Percentiles rank a stretch among this genome's conserved stretches.
Evolutionary conservation across 2,888 invertebrate species (phyloP).

Genomic region (Nudaria mundana): DNA sequence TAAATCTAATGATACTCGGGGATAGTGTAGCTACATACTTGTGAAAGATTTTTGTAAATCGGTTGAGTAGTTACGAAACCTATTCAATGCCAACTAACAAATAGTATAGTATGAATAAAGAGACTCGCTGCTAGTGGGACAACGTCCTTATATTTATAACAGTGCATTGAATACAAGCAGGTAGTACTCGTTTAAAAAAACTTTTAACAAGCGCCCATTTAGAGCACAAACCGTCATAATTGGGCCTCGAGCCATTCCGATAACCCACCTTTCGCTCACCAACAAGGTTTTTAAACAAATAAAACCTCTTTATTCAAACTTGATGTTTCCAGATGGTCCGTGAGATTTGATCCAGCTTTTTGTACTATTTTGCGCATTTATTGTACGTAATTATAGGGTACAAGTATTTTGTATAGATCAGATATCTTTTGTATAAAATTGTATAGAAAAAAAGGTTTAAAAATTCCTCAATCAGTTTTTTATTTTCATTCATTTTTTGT

Average conservation of each 20-base stretch:
- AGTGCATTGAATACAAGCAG: slow-evolving; percentile 11
- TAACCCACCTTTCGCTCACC: slow-evolving; percentile 13
- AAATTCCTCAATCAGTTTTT: too few species aligned
- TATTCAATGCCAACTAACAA: background rate
- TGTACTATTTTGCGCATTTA: slow-evolving; percentile 47
- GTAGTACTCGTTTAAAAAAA: slow-evolving; percentile 22
- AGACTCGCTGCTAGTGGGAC: background rate
- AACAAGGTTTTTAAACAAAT: slow-evolving; percentile 23
- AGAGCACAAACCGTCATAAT: slow-evolving; percentile 42
- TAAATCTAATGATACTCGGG: too few species aligned
- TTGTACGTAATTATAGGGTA: slow-evolving; percentile 63
- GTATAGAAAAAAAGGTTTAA: slow-evolving; percentile 31
- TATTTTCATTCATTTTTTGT: slow-evolving; percentile 1
- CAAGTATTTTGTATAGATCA: slow-evolving; percentile 15
- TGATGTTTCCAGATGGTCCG: slow-evolving; percentile 19
- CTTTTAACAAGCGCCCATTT: slow-evolving; percentile 39
- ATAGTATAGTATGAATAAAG: background rate
- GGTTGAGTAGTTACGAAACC: too few species aligned
- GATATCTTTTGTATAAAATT: slow-evolving; percentile 27
- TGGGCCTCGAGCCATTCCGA: slow-evolving; percentile 30
- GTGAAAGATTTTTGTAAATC: too few species aligned
- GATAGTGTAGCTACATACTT: too few species aligned
- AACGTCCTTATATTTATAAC: slow-evolving; percentile 3
- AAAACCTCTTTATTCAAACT: slow-evolving; percentile 20
- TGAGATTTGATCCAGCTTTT: slow-evolving; percentile 25